phyloP scores from a whole-genome alignment of 2,888 invertebrate species.

The Drosophila atripex region DNA sequence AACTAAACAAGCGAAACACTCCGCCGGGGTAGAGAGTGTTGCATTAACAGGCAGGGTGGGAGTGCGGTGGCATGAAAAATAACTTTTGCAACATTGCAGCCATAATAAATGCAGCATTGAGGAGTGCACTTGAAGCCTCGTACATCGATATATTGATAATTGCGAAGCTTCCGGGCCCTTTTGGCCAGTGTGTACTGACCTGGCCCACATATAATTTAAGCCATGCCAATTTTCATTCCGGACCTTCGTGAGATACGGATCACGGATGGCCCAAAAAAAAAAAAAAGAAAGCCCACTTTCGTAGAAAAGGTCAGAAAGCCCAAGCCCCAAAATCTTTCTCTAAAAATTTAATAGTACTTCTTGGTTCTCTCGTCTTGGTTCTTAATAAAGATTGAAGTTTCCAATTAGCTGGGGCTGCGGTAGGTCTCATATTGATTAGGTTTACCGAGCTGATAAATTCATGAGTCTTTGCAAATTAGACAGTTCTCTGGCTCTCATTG shows the following conservation, averaged over 20 bases:
- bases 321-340: neutral
- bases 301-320: slow-evolving; percentile 5
- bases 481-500: slow-evolving; percentile 21
- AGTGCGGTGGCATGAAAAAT: slow-evolving; percentile 42
- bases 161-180: slow-evolving; percentile 20
- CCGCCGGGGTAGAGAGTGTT: neutral
- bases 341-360: neutral
- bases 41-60: slow-evolving; percentile 12
- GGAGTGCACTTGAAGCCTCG: slow-evolving; percentile 58
- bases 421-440: slow-evolving; percentile 27
- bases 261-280: slow-evolving; percentile 33
- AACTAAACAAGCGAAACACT: slow-evolving; percentile 34
- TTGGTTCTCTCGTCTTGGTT: neutral
- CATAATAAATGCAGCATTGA: slow-evolving; percentile 57
- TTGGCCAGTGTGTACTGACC: slow-evolving; percentile 24
- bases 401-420: slow-evolving; percentile 28
- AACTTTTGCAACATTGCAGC: slow-evolving; percentile 50
- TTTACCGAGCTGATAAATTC: slow-evolving; percentile 37
- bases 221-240: slow-evolving; percentile 30
- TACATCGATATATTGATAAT: slow-evolving; percentile 55
- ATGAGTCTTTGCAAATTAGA: slow-evolving; percentile 29
- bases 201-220: slow-evolving; percentile 43
- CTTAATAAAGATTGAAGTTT: slow-evolving; percentile 25
- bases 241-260: slow-evolving; percentile 43
- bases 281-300: slow-evolving; percentile 8